A percentile compares a stretch with the other conserved stretches of the same genome.
phyloP scores from a whole-genome alignment of 2,113 vertebrate genomes.

The Dromaius novaehollandiae region DNA sequence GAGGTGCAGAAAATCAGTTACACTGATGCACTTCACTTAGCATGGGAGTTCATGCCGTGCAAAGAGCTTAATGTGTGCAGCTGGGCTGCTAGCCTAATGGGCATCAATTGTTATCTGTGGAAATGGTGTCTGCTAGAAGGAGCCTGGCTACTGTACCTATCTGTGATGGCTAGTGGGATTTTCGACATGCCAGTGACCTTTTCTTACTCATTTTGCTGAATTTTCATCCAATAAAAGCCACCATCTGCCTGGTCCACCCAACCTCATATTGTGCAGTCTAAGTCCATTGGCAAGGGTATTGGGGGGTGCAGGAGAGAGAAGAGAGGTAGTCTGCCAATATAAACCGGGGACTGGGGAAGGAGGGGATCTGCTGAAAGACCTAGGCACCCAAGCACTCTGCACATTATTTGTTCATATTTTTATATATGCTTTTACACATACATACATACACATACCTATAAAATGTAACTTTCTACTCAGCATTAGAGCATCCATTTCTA shows the following conservation, averaged over 20 bases:
- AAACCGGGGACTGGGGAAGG: not conserved
- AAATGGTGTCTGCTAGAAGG: conserved; percentile 52
- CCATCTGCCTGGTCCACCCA: not conserved
- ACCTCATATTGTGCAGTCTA: accelerated
- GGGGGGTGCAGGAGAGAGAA: not conserved
- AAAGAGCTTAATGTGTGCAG: conserved; percentile 66
- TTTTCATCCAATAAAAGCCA: conserved; percentile 13
- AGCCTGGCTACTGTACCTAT: not conserved
- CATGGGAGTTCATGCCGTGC: conserved; percentile 65
- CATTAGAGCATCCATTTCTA: not conserved
- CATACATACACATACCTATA: not conserved
- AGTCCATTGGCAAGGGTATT: not conserved
- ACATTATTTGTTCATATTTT: not conserved
- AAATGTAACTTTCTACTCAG: not conserved
- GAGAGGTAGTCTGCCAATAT: not conserved
- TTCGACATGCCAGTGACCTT: not conserved
- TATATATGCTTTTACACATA: not conserved
- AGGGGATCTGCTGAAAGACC: not conserved
- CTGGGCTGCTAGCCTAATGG: conserved; percentile 61
- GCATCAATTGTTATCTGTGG: conserved; percentile 38
- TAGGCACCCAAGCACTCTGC: not conserved
- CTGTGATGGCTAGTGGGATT: not conserved
- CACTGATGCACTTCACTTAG: conserved; percentile 57
- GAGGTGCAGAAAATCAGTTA: conserved; percentile 40
- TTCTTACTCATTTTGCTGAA: conserved; percentile 24